Percentiles rank a stretch among this genome's conserved stretches.
These are phyloP conservation scores for Dysidea cf. avara DNA, from an alignment of 37 sponge, comb jelly and placozoan species.

Conservation along the genomic window DNA sequence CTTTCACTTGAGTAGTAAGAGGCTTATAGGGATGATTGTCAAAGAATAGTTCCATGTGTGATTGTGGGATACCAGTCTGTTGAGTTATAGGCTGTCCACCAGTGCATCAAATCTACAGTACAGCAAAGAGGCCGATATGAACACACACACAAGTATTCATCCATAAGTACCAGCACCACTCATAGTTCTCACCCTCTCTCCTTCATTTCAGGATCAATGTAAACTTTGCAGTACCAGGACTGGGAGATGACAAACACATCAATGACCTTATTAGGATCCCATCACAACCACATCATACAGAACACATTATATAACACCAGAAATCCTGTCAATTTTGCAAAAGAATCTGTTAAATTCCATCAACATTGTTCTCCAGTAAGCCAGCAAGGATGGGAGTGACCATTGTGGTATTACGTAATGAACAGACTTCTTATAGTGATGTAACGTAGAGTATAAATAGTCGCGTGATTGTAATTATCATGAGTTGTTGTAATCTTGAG, in stretches of 20 bases:
- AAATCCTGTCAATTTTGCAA: conserved; percentile 36
- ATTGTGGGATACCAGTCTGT: conserved; percentile 39
- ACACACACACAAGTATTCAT: no score
- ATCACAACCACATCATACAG: not conserved
- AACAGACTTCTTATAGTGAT: no score
- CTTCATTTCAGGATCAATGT: conserved; percentile 15
- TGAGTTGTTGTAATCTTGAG: no score
- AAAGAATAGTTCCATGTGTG: conserved; percentile 58
- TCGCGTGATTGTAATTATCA: no score
- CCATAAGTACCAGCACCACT: no score
- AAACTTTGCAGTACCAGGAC: conserved; percentile 41
- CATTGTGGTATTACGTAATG: no score
- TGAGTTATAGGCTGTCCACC: conserved; percentile 28
- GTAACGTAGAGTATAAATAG: no score
- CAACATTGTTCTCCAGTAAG: conserved; percentile 71
- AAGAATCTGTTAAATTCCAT: conserved; percentile 77
- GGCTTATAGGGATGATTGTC: conserved; percentile 61
- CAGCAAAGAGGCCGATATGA: no score
- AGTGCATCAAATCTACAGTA: no score
- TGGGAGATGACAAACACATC: conserved; percentile 62
- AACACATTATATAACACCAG: no score
- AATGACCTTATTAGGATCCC: conserved; percentile 35
- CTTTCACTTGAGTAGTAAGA: no score
- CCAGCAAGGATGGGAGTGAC: conserved; percentile 65
- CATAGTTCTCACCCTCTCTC: no score